Evolutionary conservation across 2,113 vertebrate species (phyloP).

Genomic region (Burhinus bistriatus): DNA sequence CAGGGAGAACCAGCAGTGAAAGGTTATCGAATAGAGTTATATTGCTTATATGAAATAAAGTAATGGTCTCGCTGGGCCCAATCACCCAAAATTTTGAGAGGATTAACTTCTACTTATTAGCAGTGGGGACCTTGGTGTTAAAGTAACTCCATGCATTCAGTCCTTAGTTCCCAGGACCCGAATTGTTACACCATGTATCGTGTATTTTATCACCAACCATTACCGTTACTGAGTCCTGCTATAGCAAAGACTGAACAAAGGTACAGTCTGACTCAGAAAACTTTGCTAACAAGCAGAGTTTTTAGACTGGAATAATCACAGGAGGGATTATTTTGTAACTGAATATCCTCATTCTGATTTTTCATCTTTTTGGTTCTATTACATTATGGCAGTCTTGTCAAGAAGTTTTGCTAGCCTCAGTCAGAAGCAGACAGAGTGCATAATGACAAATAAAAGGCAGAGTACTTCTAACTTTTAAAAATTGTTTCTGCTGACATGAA

Average conservation of each 20-base stretch:
- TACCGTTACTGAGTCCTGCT: background rate
- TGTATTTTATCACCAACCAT: background rate
- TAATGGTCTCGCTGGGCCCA: background rate
- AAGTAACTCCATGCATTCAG: background rate
- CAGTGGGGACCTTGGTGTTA: background rate
- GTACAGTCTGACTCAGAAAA: background rate
- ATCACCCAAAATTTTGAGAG: background rate
- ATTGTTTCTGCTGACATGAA: background rate
- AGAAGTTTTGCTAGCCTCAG: background rate
- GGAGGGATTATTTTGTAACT: background rate
- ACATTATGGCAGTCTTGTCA: background rate
- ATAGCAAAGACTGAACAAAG: background rate
- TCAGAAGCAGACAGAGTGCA: background rate
- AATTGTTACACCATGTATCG: background rate
- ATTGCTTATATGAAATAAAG: background rate
- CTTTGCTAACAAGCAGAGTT: background rate
- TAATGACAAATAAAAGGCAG: constrained; percentile 21
- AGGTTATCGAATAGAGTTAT: background rate
- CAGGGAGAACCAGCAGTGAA: background rate
- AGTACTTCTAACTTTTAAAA: background rate
- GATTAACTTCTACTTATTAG: background rate
- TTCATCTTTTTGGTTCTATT: background rate
- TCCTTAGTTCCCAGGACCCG: background rate
- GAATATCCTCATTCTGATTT: background rate
- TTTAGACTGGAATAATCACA: background rate